These are phyloP conservation scores for Forbesichthys papilliferus DNA, from an alignment of 2,113 vertebrate species.

Conservation along the genomic window DNA sequence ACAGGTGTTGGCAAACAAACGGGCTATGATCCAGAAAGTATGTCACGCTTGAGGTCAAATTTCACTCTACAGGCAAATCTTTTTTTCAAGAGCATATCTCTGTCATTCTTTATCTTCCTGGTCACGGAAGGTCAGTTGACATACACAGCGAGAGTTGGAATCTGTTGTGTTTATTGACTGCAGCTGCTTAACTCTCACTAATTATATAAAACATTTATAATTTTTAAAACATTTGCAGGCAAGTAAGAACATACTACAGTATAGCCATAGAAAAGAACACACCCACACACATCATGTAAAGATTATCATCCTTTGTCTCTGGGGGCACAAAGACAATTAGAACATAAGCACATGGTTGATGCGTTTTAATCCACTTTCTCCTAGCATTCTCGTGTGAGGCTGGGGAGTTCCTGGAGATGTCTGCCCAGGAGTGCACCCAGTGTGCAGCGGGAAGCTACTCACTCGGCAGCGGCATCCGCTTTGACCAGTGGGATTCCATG, in stretches of 20 bases:
- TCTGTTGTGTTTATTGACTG: no score
- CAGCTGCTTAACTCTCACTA: no score
- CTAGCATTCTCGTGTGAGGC: slow-evolving; percentile 93
- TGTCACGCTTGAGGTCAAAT: no score
- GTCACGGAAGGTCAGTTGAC: neutral
- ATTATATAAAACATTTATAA: neutral
- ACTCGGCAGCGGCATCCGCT: slow-evolving; percentile 92
- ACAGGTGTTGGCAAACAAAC: neutral
- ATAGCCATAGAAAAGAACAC: no score
- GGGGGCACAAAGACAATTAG: neutral
- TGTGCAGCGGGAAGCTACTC: slow-evolving; percentile 94
- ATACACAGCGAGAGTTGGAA: no score
- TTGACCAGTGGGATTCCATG: slow-evolving; percentile 94
- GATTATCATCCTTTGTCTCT: slow-evolving; percentile 34
- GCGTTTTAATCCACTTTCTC: slow-evolving; percentile 3
- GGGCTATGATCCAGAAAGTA: no score
- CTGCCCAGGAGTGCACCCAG: slow-evolving; percentile 89
- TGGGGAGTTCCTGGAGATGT: slow-evolving; percentile 96
- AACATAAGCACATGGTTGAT: neutral
- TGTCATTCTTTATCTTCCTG: slow-evolving; percentile 23
- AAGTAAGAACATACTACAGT: no score
- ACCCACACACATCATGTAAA: slow-evolving; percentile 31
- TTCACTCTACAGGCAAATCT: neutral
- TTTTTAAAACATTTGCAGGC: no score
- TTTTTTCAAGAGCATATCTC: neutral